phyloP scores from a whole-genome alignment of 1,140 invertebrate species.

The Cataglyphis hispanica region DNA sequence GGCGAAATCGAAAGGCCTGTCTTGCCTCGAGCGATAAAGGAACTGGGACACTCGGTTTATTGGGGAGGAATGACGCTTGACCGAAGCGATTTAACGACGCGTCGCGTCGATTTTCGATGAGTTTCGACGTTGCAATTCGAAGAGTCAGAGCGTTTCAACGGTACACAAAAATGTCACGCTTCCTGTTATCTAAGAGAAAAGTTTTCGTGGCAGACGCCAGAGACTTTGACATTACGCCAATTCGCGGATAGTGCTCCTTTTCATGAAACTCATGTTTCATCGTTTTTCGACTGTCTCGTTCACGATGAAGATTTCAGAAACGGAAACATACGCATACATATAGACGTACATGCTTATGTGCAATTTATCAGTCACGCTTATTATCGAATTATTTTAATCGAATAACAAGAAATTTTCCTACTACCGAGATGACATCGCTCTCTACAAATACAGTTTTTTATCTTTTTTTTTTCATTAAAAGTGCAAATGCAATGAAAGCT shows the following conservation, averaged over 20 bases:
- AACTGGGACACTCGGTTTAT: slow-evolving; percentile 40
- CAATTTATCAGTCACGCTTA: slow-evolving; percentile 12
- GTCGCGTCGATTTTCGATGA: not conserved
- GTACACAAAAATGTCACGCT: slow-evolving; percentile 39
- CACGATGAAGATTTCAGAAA: not conserved
- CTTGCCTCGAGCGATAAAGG: slow-evolving; percentile 32
- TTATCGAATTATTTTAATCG: not conserved
- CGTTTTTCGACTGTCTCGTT: slow-evolving; percentile 11
- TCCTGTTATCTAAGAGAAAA: slow-evolving; percentile 46
- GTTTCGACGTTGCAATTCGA: slow-evolving; percentile 2
- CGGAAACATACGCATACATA: not conserved
- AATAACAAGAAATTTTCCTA: not conserved
- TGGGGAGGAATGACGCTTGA: slow-evolving; percentile 46
- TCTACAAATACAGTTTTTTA: not conserved
- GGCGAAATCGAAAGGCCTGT: slow-evolving; percentile 39
- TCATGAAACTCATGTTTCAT: slow-evolving; percentile 25
- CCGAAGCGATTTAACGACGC: slow-evolving; percentile 32
- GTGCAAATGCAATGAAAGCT: not conserved
- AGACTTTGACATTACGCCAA: not conserved
- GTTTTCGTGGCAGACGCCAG: slow-evolving; percentile 41
- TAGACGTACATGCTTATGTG: not conserved
- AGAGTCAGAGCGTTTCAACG: slow-evolving; percentile 16
- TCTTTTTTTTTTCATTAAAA: not conserved
- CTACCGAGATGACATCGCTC: not conserved
- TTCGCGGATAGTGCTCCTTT: slow-evolving; percentile 17